Evolutionary conservation across 2,797 vertebrate genomes (phyloP).

Genomic region (Sternarchorhynchus goeldii): DNA sequence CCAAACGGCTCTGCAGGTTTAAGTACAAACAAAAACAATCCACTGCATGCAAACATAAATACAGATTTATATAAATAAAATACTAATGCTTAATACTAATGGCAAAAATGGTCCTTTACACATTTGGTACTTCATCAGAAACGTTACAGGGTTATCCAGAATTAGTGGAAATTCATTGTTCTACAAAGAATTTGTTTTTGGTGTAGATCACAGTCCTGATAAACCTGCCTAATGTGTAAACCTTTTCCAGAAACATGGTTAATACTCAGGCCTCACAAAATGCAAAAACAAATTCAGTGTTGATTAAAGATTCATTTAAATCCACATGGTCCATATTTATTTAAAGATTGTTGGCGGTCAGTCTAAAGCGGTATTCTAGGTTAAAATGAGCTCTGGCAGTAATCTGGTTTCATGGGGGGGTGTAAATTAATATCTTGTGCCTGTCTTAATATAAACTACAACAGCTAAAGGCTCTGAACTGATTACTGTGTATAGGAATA

Average conservation of each 20-base stretch:
- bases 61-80: constrained; percentile 33
- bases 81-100: constrained; percentile 30
- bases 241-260: background rate
- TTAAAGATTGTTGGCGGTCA: no score
- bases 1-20: constrained; percentile 48
- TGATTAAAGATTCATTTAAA: no score
- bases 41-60: constrained; percentile 43
- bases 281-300: background rate
- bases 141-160: constrained; percentile 11
- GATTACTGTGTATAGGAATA: no score
- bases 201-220: constrained; percentile 21
- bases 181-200: constrained; percentile 25
- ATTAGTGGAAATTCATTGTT: constrained; percentile 26
- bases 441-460: no score
- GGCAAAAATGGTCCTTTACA: constrained; percentile 36
- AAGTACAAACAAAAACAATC: constrained; percentile 41
- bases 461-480: no score
- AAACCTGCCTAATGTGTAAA: background rate
- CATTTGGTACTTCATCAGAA: constrained; percentile 35
- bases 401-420: background rate
- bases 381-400: background rate
- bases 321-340: no score
- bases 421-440: no score
- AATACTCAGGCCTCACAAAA: background rate
- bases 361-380: background rate